Evolutionary conservation across 2,888 invertebrate genomes (phyloP), one percentile per base, ranked within the genome.

Genomic region (Perdita meconis): DNA sequence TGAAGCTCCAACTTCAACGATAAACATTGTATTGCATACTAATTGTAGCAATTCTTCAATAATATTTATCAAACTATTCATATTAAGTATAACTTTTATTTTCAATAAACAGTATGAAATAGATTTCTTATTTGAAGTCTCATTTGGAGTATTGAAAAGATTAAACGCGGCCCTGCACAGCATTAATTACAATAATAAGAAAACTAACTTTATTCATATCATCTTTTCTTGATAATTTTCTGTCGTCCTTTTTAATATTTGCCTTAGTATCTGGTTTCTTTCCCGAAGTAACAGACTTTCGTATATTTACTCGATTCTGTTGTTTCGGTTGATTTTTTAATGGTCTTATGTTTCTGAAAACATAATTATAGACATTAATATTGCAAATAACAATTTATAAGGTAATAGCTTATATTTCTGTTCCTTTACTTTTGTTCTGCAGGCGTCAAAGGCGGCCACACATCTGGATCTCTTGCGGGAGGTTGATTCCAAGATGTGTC

Each of bases 401-500:
- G n/a, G 24, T 36, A 1, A 22, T 34, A 13, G 4, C n/a, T 50
- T 42, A 19, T n/a, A 4, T 30, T 30, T 30, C n/a, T n/a, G n/a
- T n/a, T 53, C 50, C 0, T 50, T 90, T 89, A 94, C 95, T 95
- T 96, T 93, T 96, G 96, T 90, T 96, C 96, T 2, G 95, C 95
- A 68, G 95, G 95, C 68, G 95, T 95, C 78, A 97, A 96, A n/a
- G 95, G 95, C 5, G 97, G 97, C 98, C 98, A 98, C 1, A 97
- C 96, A 92, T 96, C 96, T 44, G 96, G 96, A 93, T 97, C 97
- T 80, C 95, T 94, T 86, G 94, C 87, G 30, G 92, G 91, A 13
- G 93, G 59, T 44, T 93, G 93, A 38, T 92, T 93, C 94, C 94
- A 94, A 1, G 93, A 91, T 87, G 94, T 94, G 73, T 95, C 94